Conservation (phyloP, 2,888 invertebrate species). For the Amblyjoppa fuscipennis region DNA sequence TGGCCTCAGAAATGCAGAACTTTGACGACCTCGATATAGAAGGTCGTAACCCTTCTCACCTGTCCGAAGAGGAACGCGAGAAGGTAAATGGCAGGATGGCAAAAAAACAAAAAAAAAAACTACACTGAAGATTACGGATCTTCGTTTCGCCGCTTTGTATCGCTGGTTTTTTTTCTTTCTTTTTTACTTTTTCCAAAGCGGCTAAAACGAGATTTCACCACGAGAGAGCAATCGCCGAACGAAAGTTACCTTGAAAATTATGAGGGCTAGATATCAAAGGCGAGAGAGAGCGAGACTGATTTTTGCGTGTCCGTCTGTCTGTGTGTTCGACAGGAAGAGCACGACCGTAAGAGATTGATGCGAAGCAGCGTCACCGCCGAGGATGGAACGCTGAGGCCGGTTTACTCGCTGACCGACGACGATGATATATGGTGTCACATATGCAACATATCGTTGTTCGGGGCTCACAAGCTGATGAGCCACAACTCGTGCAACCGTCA, state of each 20-base stretch:
- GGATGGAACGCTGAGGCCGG: conserved; percentile 83
- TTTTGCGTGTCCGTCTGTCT: conserved; percentile 46
- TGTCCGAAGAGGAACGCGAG: conserved; percentile 83
- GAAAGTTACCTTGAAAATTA: conserved; percentile 4
- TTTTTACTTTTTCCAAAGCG: background rate
- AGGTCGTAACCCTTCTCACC: conserved; percentile 83
- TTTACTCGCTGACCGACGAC: conserved; percentile 83
- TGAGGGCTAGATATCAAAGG: background rate
- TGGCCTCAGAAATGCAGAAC: conserved; percentile 80
- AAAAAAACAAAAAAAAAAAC: conserved; percentile 36
- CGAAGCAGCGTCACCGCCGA: conserved; percentile 84
- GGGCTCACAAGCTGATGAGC: conserved; percentile 82
- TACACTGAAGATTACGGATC: conserved; percentile 56
- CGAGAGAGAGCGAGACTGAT: conserved; percentile 4
- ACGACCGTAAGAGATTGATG: conserved; percentile 83
- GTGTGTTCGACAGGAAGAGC: conserved; percentile 80
- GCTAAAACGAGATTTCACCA: background rate
- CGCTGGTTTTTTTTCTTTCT: background rate
- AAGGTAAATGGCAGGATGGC: conserved; percentile 79
- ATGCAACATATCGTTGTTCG: conserved; percentile 83
- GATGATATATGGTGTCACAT: conserved; percentile 85
- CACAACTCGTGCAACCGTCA: conserved; percentile 84
- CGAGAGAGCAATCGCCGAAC: background rate
- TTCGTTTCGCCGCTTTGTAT: background rate
- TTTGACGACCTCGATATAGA: conserved; percentile 85